These are phyloP conservation scores for Riptortus pedestris DNA, from an alignment of 1,140 invertebrate genomes.

Conservation along the genomic window DNA sequence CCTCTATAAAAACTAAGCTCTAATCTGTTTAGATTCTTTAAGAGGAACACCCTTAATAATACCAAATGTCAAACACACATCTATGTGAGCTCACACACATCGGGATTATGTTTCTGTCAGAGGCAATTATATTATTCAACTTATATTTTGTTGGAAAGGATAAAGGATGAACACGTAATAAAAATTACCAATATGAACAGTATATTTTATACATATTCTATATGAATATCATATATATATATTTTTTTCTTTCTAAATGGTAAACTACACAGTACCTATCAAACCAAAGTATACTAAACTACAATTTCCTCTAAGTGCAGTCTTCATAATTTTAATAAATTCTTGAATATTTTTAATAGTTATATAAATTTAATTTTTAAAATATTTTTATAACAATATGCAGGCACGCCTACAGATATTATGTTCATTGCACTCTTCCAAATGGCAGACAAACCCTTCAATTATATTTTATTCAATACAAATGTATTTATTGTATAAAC, in stretches of 20 bases:
- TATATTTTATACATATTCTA: slow-evolving; percentile 6
- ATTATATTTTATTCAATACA: neutral
- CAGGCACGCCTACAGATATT: neutral
- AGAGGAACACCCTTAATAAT: too few species aligned
- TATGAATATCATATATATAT: too few species aligned
- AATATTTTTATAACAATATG: slow-evolving; percentile 11
- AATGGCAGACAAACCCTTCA: neutral
- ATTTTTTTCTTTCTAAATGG: neutral
- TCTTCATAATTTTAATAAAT: slow-evolving; percentile 18
- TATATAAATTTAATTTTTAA: slow-evolving; percentile 6
- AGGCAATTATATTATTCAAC: too few species aligned
- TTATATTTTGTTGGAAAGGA: too few species aligned
- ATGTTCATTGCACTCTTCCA: slow-evolving; percentile 1
- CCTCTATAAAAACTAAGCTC: too few species aligned
- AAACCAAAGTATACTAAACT: neutral
- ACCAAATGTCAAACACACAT: too few species aligned
- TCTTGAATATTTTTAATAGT: neutral
- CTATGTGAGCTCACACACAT: too few species aligned
- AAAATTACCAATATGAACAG: slow-evolving; percentile 2
- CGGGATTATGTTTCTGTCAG: too few species aligned
- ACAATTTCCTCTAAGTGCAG: slow-evolving; percentile 9
- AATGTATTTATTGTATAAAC: neutral
- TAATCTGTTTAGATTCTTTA: too few species aligned
- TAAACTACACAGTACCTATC: neutral
- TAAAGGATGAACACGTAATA: too few species aligned